Conservation (phyloP, 2,797 vertebrate genomes). For the Sciurus vulgaris region DNA sequence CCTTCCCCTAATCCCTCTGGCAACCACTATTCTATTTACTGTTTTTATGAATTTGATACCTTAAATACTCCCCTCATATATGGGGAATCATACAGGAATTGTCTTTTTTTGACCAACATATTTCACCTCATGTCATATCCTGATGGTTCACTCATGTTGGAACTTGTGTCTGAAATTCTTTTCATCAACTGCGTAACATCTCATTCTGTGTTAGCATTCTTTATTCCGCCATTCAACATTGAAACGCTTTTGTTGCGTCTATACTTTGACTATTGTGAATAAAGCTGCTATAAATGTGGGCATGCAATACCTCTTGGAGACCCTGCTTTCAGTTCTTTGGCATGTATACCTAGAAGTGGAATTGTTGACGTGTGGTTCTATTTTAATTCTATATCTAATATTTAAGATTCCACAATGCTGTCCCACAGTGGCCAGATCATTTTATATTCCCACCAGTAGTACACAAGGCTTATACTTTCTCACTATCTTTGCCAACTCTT, state of each 20-base stretch:
- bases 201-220: background rate
- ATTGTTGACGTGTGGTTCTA: background rate
- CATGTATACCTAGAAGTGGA: background rate
- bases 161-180: background rate
- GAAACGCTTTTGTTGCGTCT: background rate
- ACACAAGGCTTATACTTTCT: background rate
- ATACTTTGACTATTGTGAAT: background rate
- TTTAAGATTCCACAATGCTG: background rate
- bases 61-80: background rate
- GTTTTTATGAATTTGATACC: background rate
- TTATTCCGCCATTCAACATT: background rate
- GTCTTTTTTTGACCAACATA: background rate
- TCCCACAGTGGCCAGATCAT: background rate
- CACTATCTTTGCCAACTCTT: background rate
- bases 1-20: background rate
- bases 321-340: background rate
- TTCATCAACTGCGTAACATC: background rate
- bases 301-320: background rate
- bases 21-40: background rate
- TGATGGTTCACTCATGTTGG: background rate
- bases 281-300: background rate
- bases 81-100: background rate
- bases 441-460: background rate
- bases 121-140: background rate
- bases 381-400: background rate